phyloP scores from a whole-genome alignment of 2,888 invertebrate species.

The Galerucella nymphaeae region DNA sequence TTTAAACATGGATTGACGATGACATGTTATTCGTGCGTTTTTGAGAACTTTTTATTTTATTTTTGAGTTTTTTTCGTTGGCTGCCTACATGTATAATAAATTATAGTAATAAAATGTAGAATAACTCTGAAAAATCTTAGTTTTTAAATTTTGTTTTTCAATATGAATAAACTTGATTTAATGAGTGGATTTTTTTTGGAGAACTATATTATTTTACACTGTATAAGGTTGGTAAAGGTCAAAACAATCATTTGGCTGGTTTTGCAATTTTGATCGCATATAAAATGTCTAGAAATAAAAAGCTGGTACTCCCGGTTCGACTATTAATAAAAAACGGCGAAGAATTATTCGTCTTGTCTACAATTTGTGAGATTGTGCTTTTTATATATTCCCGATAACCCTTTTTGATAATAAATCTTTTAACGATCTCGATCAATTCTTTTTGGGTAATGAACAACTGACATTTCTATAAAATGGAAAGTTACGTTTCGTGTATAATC shows the following conservation, averaged over 20 bases:
- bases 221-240: background rate
- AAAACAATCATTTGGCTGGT: background rate
- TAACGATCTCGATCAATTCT: constrained; percentile 1
- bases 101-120: too few relatives aligned
- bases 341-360: background rate
- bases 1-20: too few relatives aligned
- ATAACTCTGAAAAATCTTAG: too few relatives aligned
- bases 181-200: too few relatives aligned
- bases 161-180: too few relatives aligned
- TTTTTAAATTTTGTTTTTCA: too few relatives aligned
- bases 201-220: too few relatives aligned
- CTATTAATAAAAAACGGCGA: background rate
- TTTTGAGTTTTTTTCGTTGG: too few relatives aligned
- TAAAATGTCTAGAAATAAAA: background rate
- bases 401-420: background rate
- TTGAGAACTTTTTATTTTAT: too few relatives aligned
- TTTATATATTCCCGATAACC: background rate
- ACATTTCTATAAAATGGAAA: background rate
- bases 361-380: background rate
- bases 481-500: background rate
- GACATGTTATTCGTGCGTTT: too few relatives aligned
- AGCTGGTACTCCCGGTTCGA: background rate
- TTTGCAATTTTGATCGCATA: too few relatives aligned
- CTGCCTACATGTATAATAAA: too few relatives aligned
- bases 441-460: background rate